Evolutionary conservation across 2,797 vertebrate species (phyloP).

Genomic region (Sandelia bainsii): DNA sequence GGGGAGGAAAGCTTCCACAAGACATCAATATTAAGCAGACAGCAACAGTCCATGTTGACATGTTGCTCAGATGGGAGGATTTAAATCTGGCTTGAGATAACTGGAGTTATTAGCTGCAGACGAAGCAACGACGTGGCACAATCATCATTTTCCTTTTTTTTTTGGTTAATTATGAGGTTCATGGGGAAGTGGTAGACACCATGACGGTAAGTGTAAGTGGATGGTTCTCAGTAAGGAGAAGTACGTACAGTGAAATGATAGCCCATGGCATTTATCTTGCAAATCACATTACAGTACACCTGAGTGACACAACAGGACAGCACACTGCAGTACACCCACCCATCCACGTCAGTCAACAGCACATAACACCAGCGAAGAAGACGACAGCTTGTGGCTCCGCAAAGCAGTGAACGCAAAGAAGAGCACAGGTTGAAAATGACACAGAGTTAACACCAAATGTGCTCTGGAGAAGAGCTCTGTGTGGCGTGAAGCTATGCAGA

Average conservation of each 20-base stretch:
- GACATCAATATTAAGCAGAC: slow-evolving; percentile 21
- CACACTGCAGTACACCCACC: slow-evolving; percentile 27
- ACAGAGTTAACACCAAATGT: slow-evolving; percentile 9
- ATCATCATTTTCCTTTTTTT: slow-evolving; percentile 1
- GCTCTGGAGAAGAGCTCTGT: slow-evolving; percentile 5
- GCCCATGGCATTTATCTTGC: slow-evolving; percentile 26
- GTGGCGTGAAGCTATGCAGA: slow-evolving; percentile 13
- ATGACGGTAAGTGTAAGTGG: slow-evolving; percentile 11
- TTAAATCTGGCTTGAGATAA: slow-evolving; percentile 50
- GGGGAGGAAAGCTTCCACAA: slow-evolving; percentile 4
- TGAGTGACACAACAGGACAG: slow-evolving; percentile 25
- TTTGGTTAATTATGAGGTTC: not conserved
- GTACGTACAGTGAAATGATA: slow-evolving; percentile 15
- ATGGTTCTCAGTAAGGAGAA: slow-evolving; percentile 30
- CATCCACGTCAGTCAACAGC: slow-evolving; percentile 32
- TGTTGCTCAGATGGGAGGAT: slow-evolving; percentile 55
- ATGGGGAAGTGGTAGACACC: slow-evolving; percentile 24
- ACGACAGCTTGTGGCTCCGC: slow-evolving; percentile 57
- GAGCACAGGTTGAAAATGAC: slow-evolving; percentile 29
- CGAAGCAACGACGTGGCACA: slow-evolving; percentile 47
- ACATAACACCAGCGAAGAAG: slow-evolving; percentile 19
- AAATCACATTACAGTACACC: slow-evolving; percentile 13
- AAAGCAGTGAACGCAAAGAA: slow-evolving; percentile 18
- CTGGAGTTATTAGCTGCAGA: slow-evolving; percentile 44
- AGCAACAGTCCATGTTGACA: slow-evolving; percentile 28